Base-by-base conservation (phyloP, 2,113 vertebrate genomes). In the Bubo bubo region DNA sequence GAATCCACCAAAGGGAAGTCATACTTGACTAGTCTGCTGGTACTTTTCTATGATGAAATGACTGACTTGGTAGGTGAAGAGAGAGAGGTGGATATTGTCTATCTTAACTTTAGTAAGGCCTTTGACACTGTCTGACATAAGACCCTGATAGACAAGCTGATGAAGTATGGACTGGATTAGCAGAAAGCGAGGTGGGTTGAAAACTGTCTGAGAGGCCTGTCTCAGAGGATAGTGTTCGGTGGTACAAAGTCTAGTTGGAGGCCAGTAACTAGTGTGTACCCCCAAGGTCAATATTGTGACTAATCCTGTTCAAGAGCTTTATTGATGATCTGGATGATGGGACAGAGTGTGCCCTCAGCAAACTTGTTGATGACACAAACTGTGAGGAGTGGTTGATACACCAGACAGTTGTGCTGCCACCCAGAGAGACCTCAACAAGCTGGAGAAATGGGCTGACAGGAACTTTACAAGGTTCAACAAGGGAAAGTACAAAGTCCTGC, bases 361-460 rank as follows among this genome's bases (percentile, higher is more conserved):
- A 47, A 8, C 28, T 28, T 47, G 21, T 12, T 32, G 30, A 27
- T 59, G 55, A 26, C 16, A 45, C 28, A 47, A 47, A 47, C 45
- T 47, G 45, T 47, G 45, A 47, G 45, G 45, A 47, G 45, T 47
- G 45, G 45, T 47, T 47, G 24, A 39, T 26, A 45, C 24, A 47
- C 15, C 34, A n/a, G 27, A 15, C 13, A 28, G 13, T 39, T 66
- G 5, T 1, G 0, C 20, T 73, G 11, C 13, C 14, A 53, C n/a
- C 22, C 37, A 59, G 67, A 32, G 14, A 17, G 45, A 19, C 20
- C 20, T 47, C 20, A 21, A 47, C 45, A 47, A 47, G 8, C 45
- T 47, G 45, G 45, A 47, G 45, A 86, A 86, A 41, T 30, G 21
- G 24, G 20, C 39, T 53, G 20, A 32, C 9, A 52, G 21, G 34